These are phyloP conservation scores for Corythoichthys intestinalis DNA, from an alignment of 2,113 vertebrate species.

Conservation along the genomic window DNA sequence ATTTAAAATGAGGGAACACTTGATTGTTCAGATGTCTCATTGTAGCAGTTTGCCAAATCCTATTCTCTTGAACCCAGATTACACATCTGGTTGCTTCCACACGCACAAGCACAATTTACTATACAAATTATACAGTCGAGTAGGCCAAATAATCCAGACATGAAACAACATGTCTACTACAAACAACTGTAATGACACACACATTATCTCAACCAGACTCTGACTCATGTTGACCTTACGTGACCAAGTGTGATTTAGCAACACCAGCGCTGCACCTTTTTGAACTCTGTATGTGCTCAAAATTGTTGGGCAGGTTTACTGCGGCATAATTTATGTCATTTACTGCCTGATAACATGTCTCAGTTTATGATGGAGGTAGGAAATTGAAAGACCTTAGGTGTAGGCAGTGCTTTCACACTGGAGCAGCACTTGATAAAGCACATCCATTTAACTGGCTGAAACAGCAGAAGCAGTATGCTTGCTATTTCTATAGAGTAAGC, in stretches of 20 bases:
- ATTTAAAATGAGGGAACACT: neutral
- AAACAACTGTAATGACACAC: constrained; percentile 2
- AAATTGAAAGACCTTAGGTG: constrained; percentile 14
- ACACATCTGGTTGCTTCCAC: constrained; percentile 35
- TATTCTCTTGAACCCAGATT: constrained; percentile 55
- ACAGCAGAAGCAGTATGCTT: too few species aligned
- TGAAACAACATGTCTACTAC: constrained; percentile 14
- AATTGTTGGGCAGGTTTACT: constrained; percentile 1
- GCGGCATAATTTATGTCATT: neutral
- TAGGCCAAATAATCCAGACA: constrained; percentile 30
- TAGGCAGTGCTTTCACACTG: too few species aligned
- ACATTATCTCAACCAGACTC: constrained; percentile 10
- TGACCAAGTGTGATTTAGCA: constrained; percentile 36
- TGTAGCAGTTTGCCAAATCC: constrained; percentile 43
- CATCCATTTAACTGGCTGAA: too few species aligned
- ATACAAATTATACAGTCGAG: constrained; percentile 21
- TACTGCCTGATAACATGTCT: constrained; percentile 10
- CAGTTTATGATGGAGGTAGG: constrained; percentile 20
- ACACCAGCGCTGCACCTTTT: neutral
- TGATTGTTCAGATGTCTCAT: neutral
- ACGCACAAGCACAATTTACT: constrained; percentile 9
- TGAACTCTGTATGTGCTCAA: constrained; percentile 7
- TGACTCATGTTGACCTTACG: constrained; percentile 40
- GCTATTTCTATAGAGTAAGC: too few species aligned
- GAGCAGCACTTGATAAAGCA: too few species aligned